Conservation (phyloP, 2,113 vertebrate species). For the Hyla sarda region DNA sequence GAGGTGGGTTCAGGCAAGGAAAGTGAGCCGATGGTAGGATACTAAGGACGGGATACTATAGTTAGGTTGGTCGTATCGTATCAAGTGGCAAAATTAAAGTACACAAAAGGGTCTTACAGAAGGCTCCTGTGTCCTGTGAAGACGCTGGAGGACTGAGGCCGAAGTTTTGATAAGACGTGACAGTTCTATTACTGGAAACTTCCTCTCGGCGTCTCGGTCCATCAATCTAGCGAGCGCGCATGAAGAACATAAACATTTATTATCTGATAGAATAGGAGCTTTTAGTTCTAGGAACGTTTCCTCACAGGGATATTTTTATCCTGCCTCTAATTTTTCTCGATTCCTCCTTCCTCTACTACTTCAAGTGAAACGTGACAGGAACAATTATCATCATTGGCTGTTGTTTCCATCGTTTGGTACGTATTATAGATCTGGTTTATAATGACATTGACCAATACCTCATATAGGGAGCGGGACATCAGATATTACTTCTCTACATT, state of each 20-base stretch:
- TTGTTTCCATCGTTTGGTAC: background rate
- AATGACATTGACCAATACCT: background rate
- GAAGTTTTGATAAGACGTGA: background rate
- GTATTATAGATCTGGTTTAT: background rate
- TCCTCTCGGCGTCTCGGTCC: background rate
- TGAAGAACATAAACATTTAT: background rate
- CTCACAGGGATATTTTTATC: background rate
- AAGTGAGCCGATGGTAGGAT: background rate
- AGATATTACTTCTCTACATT: too few species aligned
- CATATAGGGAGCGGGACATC: too few species aligned
- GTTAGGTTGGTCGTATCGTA: background rate
- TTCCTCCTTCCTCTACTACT: background rate
- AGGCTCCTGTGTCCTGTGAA: background rate
- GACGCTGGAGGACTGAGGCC: background rate
- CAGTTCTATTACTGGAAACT: constrained; percentile 1
- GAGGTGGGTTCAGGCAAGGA: background rate
- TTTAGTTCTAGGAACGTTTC: background rate
- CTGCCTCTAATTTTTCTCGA: background rate
- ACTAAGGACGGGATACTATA: background rate
- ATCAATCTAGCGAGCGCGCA: background rate
- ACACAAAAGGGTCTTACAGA: background rate
- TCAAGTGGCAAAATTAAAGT: background rate
- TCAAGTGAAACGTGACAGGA: background rate
- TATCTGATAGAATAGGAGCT: background rate
- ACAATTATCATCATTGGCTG: background rate